Evolutionary conservation across 2,797 vertebrate species (phyloP).

Genomic region (Sandelia bainsii): DNA sequence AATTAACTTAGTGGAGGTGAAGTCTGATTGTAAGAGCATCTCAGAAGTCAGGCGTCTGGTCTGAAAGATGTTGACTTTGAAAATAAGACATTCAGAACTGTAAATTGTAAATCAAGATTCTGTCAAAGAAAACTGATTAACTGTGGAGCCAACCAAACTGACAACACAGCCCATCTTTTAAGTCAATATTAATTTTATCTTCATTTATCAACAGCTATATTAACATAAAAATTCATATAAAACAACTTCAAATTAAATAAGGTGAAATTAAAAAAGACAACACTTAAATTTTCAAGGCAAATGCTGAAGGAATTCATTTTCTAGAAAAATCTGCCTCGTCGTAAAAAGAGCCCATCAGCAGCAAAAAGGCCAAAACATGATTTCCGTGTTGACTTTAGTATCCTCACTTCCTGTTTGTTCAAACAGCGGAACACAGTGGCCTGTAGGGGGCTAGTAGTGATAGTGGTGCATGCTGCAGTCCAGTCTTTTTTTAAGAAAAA

Average conservation of each 20-base stretch:
- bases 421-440: conserved; percentile 68
- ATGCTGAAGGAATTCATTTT: conserved; percentile 60
- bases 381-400: conserved; percentile 55
- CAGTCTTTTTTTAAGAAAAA: conserved; percentile 27
- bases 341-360: conserved; percentile 25
- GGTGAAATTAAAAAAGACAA: conserved; percentile 64
- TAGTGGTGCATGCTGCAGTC: conserved; percentile 73
- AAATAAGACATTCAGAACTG: conserved; percentile 1
- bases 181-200: conserved; percentile 66
- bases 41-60: background rate
- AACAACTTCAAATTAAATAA: conserved; percentile 82
- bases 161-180: conserved; percentile 35
- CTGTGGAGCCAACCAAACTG: conserved; percentile 40
- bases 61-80: background rate
- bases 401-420: conserved; percentile 66
- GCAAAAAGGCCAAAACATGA: conserved; percentile 45
- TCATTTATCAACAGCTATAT: conserved; percentile 74
- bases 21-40: background rate
- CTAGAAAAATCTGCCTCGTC: conserved; percentile 50
- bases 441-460: conserved; percentile 65
- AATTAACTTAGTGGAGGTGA: background rate
- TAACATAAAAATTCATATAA: conserved; percentile 86
- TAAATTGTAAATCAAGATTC: background rate
- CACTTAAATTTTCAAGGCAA: conserved; percentile 72
- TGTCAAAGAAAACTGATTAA: conserved; percentile 15